These are phyloP conservation scores for Machimus rusticus DNA, from an alignment of 2,888 invertebrate species.

Conservation along the genomic window DNA sequence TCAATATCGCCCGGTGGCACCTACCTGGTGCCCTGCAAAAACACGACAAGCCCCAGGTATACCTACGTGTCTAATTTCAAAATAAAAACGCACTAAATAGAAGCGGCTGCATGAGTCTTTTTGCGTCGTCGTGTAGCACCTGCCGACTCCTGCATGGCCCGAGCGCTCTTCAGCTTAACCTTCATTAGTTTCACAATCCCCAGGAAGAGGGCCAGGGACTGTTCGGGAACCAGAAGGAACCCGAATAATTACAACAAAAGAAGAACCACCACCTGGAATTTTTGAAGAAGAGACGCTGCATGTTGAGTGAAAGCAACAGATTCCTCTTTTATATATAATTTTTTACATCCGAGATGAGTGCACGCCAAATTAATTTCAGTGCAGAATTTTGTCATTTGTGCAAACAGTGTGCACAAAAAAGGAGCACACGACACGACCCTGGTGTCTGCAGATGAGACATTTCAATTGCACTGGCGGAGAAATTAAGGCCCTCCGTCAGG, in stretches of 20 bases:
- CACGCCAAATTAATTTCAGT: conserved; percentile 22
- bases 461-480: conserved; percentile 20
- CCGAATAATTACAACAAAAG: conserved; percentile 32
- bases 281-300: neutral
- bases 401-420: conserved; percentile 4
- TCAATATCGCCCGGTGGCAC: neutral
- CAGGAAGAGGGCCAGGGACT: neutral
- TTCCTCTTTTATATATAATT: neutral
- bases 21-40: neutral
- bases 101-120: conserved; percentile 5
- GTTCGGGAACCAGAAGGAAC: neutral
- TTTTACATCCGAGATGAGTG: neutral
- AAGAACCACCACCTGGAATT: conserved; percentile 16
- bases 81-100: conserved; percentile 12
- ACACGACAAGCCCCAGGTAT: neutral
- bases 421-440: neutral
- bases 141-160: neutral
- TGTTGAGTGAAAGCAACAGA: conserved; percentile 23
- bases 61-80: conserved; percentile 24
- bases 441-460: conserved; percentile 17
- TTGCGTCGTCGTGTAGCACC: neutral
- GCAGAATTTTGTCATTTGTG: conserved; percentile 12
- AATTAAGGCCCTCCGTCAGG: neutral
- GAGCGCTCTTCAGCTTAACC: neutral
- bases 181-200: conserved; percentile 3